Evolutionary conservation across 1,140 invertebrate genomes (phyloP), one percentile per base, ranked within the genome.

Genomic region (Agraylea sexmaculata): DNA sequence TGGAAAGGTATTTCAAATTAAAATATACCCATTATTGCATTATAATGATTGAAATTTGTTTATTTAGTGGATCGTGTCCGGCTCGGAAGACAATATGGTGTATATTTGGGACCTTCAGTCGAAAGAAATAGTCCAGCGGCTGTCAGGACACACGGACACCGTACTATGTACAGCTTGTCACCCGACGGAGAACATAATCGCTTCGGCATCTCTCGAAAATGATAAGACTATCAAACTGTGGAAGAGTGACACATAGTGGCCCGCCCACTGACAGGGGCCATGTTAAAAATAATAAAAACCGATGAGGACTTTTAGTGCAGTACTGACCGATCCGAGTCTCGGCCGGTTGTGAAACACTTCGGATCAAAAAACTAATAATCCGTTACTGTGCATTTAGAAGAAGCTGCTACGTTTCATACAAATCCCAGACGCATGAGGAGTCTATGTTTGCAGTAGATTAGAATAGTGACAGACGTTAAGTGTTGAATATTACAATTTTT

Each of bases 51-150:
- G n/a, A 25, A 8, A 7, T 8, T 8, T 8, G 7, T 25, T 25
- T 8, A 12, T 25, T 25, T 25, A 25, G 86, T 99, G 95, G 95
- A 98, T 99, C 60, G 94, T 99, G 29, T 96, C 91, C 37, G 95
- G 95, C 12, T 98, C 93, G 15, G 95, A 99, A 69, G 95, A 99
- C 59, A 92, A 95, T 57, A 76, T 92, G 71, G 91, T 99, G 2
- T 98, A 97, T 55, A 95, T 99, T 52, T 99, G 95, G 95, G 98
- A 99, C 73, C 70, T 99, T 37, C 94, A 99, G 59, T 95, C 92
- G 12, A 98, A 98, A 68, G 93, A 99, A 71, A 88, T 99, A 47
- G 95, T 99, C 33, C 95, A 99, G 68, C 92, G 92, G 68, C 64
- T 99, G 39, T 80, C 85, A 56, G 93, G 93, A 3, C 93, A 98